Base-by-base conservation (phyloP, 2,888 invertebrate genomes). In the Quadroppia sp. region DNA sequence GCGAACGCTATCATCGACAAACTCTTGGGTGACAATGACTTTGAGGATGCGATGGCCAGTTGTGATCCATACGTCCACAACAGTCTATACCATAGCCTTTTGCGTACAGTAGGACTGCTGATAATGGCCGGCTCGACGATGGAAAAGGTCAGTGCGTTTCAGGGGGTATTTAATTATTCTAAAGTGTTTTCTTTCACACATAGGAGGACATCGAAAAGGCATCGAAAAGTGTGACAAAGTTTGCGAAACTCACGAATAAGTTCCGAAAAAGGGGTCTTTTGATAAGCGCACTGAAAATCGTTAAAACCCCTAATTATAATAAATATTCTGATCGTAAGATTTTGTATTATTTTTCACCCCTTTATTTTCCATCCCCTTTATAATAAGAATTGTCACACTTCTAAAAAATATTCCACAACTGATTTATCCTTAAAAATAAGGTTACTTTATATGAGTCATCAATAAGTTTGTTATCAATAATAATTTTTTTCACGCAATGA, bases 231-330 rank as follows among this genome's bases (percentile, higher is more conserved):
- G 20, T 40, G 3, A 1, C 13, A 9, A 4, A 48, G 17, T 56
- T 56, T 25, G n/a, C 40, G 11, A 70, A 74, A 20, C 15, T 61
- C 6, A 70, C 40, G 13, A 70, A 74, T 42, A 70, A 70, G 32
- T 61, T 32, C 42, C 20, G 71, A 20, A 74, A 56, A 42, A 28
- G 7, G 2, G 69, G 69, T 9, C 1, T 69, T 25, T 13, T 69
- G 6, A 17, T 53, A 15, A 71, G 53, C 59, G 69, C 48, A 1
- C 23, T 69, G 7, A 74, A 74, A 70, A 59, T 50, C 53, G 30
- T 74, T n/a, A 70, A 69, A 28, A 70, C 74, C 59, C 74, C 75
- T 25, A 75, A 74, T 72, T 75, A 75, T 45, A 40, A 74, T 11
- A 71, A 74, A 71, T 74, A 74, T 36, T 59, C 59, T 28, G 74